These are phyloP conservation scores for Bujurquina vittata DNA, from an alignment of 2,113 vertebrate species.

Conservation along the genomic window DNA sequence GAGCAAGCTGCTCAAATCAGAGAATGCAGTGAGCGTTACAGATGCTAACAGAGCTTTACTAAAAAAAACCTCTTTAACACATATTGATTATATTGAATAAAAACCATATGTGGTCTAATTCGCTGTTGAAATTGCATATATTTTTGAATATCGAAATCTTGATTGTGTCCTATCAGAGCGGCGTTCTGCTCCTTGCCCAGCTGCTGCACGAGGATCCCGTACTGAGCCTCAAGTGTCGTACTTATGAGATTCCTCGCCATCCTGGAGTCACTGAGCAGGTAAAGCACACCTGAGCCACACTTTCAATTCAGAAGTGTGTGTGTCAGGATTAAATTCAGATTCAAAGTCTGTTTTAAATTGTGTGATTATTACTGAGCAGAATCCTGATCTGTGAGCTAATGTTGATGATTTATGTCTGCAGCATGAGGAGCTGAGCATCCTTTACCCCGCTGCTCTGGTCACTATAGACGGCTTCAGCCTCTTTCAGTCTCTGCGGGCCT, in stretches of 20 bases:
- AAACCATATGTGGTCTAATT: neutral
- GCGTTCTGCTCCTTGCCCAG: slow-evolving; percentile 94
- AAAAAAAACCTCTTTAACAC: neutral
- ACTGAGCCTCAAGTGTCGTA: slow-evolving; percentile 94
- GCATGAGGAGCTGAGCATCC: slow-evolving; percentile 97
- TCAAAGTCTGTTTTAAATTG: neutral
- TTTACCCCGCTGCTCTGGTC: slow-evolving; percentile 93
- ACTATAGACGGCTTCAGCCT: slow-evolving; percentile 99
- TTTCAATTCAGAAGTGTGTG: neutral
- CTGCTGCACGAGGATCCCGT: slow-evolving; percentile 94
- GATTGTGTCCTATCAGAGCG: slow-evolving; percentile 81
- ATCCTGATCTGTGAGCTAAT: neutral
- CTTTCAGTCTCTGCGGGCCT: slow-evolving; percentile 96
- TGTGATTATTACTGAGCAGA: neutral
- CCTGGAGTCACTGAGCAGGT: slow-evolving; percentile 97
- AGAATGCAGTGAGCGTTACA: neutral
- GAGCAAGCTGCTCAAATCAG: neutral
- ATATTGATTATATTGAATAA: neutral
- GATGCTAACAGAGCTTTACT: neutral
- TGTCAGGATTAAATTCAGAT: neutral
- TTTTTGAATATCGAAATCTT: neutral
- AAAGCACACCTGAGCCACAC: neutral
- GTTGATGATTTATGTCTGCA: slow-evolving; percentile 55
- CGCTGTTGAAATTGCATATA: neutral
- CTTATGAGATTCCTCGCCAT: slow-evolving; percentile 95